Evolutionary conservation across 2,888 invertebrate species (phyloP), one percentile per base, ranked within the genome.

Genomic region (Macrophya annulata): DNA sequence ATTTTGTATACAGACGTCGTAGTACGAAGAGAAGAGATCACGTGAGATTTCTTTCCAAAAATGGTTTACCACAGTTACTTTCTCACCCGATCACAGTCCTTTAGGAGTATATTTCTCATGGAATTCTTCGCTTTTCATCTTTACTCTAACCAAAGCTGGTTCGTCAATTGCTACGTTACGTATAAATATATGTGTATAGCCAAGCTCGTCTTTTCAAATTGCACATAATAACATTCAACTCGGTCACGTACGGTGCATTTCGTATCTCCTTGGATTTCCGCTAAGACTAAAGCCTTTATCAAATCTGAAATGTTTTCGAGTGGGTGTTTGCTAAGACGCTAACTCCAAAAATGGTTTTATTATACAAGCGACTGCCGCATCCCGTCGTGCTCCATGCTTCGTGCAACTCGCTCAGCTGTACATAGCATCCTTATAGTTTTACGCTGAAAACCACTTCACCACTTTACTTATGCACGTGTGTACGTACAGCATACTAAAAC

Each of bases 291-390:
- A 21, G 59, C 40, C 31, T 68, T 83, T 68, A 68, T 83, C 83
- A 68, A 83, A 83, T 65, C 83, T 65, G 37, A 83, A 88, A 88
- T 88, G 89, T 88, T 87, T 86, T 85, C 85, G 89, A 91, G 92
- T 92, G 92, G 92, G 92, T 91, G 92, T 90, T 81, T 89, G 89
- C 89, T 89, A 88, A 89, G 88, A 88, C 88, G 89, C 89, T 77
- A 77, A 86, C 86, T 86, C 89, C 88, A 88, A 89, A 89, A 89
- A 89, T 88, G 87, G 87, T 87, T 89, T 90, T 87, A 88, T 87
- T 85, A 85, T 84, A 86, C 86, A 86, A 82, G 86, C 55, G n/a
- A 48, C 62, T 79, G 86, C 55, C 31, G 37, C 62, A 85, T 77
- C 59, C 71, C 76, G 62, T 74, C 74, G 84, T 76, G 45, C 12